Percentiles rank a stretch among this genome's conserved stretches.
Conservation (phyloP, 2,113 vertebrate genomes). For the Chinchilla lanigera region DNA sequence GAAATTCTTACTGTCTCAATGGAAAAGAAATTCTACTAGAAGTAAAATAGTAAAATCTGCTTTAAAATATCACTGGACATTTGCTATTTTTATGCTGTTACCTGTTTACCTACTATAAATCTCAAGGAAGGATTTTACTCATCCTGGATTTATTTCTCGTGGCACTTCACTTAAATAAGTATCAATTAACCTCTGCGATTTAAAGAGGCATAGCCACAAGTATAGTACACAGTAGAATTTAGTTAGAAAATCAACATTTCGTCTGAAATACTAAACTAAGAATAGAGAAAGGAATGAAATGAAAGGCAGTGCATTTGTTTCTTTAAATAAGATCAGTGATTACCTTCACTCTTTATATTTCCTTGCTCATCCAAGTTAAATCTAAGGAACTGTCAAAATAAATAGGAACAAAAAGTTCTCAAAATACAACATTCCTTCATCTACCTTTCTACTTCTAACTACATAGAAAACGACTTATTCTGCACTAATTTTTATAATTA, state of each 20-base stretch:
- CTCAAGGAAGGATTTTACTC: not conserved
- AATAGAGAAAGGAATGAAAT: not conserved
- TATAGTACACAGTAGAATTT: not conserved
- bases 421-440: not conserved
- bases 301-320: not conserved
- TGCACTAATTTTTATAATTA: not conserved
- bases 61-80: not conserved
- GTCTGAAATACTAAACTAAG: not conserved
- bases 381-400: not conserved
- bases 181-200: not conserved
- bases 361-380: not conserved
- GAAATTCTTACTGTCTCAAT: not conserved
- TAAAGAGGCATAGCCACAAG: not conserved
- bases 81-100: constrained; percentile 29
- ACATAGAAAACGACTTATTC: not conserved
- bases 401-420: not conserved
- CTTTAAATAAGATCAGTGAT: not conserved
- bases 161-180: not conserved
- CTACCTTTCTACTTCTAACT: not conserved
- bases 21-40: not conserved
- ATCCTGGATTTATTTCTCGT: not conserved
- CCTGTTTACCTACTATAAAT: not conserved
- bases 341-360: not conserved
- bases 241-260: constrained; percentile 27
- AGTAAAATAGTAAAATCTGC: not conserved